These are phyloP conservation scores for Promerops cafer DNA, from an alignment of 2,113 vertebrate species.

Conservation along the genomic window DNA sequence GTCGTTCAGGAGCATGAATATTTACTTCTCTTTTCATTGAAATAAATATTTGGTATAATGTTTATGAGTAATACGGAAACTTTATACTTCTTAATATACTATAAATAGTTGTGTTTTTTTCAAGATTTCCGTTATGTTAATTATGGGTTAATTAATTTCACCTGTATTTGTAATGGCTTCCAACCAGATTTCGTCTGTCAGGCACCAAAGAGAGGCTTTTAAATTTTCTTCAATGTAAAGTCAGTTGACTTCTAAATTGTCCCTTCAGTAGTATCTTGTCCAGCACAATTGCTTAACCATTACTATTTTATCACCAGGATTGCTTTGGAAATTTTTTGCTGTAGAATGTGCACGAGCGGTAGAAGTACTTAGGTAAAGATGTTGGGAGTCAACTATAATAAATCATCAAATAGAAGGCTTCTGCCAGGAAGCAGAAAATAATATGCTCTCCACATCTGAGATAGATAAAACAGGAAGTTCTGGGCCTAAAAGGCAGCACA, in stretches of 20 bases:
- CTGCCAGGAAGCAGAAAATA: not conserved
- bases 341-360: not conserved
- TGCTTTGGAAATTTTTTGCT: not conserved
- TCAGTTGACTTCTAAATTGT: not conserved
- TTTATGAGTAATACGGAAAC: not conserved
- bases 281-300: not conserved
- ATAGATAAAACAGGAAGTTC: not conserved
- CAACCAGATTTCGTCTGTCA: not conserved
- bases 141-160: not conserved
- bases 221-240: not conserved
- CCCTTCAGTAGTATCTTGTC: not conserved
- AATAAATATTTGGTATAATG: not conserved
- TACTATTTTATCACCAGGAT: not conserved
- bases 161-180: not conserved
- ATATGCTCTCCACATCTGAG: not conserved
- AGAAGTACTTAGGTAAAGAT: not conserved
- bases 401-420: not conserved
- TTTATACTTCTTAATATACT: not conserved
- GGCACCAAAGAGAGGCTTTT: not conserved
- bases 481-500: not conserved
- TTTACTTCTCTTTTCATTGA: not conserved
- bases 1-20: not conserved
- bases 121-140: not conserved
- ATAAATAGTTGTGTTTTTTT: not conserved
- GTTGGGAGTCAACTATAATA: not conserved